Evolutionary conservation across 2,888 invertebrate genomes (phyloP), one percentile per base, ranked within the genome.

Genomic region (Rhimphoctona megacephalus): DNA sequence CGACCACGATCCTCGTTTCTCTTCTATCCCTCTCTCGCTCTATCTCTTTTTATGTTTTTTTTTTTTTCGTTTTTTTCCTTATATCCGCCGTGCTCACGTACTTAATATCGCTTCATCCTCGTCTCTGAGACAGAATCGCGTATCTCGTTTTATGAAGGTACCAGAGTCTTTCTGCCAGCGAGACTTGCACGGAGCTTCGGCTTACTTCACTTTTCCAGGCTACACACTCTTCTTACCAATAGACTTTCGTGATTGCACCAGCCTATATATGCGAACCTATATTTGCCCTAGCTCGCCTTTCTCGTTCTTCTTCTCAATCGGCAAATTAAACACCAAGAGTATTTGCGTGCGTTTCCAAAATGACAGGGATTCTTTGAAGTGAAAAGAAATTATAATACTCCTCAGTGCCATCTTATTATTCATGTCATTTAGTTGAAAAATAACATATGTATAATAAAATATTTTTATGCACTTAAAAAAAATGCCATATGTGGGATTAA

Each of bases 121-220:
- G 85, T 85, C 85, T 82, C 83, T 76, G 85, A 85, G 83, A 87
- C 83, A 87, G 85, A 82, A 88, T 88, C 83, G 81, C 86, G 76
- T 80, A 70, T 57, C 74, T 80, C 78, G 52, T 88, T 87, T 77
- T 85, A 87, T 87, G 84, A 84, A 84, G 83, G 84, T 84, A 85
- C 74, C 82, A n/a, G n/a, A 30, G 46, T 17, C 66, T 77, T 73
- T 77, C 77, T 61, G 77, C 82, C 39, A 67, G 17, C 54, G 81
- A 67, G 78, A 86, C 70, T 67, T 79, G 78, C 78, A 39, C 52
- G 70, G 72, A 77, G 54, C 57, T 39, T 33, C 74, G 61, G 73
- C 70, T 33, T 64, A 52, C 74, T 69, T 85, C 81, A 78, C 86
- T 85, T 85, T 86, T 80, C 85, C 81, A 83, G 30, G 77, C 79